These are phyloP conservation scores for Trichacis sp. DNA, from an alignment of 2,888 invertebrate species.

Conservation along the genomic window DNA sequence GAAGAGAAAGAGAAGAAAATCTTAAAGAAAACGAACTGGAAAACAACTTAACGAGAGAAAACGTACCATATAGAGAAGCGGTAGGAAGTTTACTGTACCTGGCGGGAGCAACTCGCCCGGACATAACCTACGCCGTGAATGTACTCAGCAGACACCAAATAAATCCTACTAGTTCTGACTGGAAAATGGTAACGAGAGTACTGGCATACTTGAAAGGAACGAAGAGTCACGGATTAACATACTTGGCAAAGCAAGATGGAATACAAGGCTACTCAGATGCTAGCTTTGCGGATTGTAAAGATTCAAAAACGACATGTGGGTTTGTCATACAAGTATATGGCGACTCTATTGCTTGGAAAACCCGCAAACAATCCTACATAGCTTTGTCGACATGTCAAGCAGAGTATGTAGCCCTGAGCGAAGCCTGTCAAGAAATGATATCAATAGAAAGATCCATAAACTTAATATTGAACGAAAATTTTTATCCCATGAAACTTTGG, in stretches of 20 bases:
- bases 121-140: constrained; percentile 29
- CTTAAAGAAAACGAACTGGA: neutral
- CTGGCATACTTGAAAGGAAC: constrained; percentile 27
- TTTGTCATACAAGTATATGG: constrained; percentile 33
- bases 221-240: constrained; percentile 22
- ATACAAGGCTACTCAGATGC: constrained; percentile 44
- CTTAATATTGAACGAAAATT: no score
- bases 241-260: constrained; percentile 6
- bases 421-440: constrained; percentile 39
- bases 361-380: constrained; percentile 37
- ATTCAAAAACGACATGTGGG: no score
- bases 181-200: constrained; percentile 28
- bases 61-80: constrained; percentile 41
- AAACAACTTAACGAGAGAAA: constrained; percentile 8
- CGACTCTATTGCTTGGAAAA: constrained; percentile 40
- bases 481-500: no score
- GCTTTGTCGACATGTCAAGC: constrained; percentile 39
- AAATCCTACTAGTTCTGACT: constrained; percentile 19
- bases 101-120: constrained; percentile 29
- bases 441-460: constrained; percentile 38
- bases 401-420: no score
- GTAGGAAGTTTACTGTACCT: constrained; percentile 39
- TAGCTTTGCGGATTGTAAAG: constrained; percentile 40
- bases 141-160: constrained; percentile 26
- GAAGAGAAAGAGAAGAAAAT: neutral